Evolutionary conservation across 1,140 invertebrate genomes (phyloP).

Genomic region (Hylyphantes graminicola): DNA sequence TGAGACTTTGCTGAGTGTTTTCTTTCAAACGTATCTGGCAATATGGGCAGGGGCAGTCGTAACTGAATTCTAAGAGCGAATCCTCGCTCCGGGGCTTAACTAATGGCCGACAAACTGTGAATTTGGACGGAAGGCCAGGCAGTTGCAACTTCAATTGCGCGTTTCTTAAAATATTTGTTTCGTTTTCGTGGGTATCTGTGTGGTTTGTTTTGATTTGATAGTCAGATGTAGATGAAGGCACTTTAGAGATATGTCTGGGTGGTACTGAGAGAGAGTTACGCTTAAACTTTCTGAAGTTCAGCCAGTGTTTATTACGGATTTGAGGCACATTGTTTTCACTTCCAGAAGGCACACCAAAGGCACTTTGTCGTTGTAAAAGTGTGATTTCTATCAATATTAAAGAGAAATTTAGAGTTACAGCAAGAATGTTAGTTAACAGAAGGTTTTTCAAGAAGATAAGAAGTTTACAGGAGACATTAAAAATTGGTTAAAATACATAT

Average conservation of each 20-base stretch:
- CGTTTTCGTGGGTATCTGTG: background rate
- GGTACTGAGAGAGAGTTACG: background rate
- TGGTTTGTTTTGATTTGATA: too few species aligned
- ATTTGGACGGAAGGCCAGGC: slow-evolving; percentile 41
- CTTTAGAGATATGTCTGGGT: background rate
- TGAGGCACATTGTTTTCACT: slow-evolving; percentile 26
- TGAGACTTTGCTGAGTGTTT: background rate
- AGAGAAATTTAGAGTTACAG: background rate
- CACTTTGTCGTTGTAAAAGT: slow-evolving; percentile 34
- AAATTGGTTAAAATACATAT: too few species aligned
- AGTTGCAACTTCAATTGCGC: background rate
- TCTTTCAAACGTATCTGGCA: slow-evolving; percentile 26
- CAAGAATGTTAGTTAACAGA: too few species aligned
- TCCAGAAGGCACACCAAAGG: slow-evolving; percentile 49
- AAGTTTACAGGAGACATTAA: too few species aligned
- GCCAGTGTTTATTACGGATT: background rate
- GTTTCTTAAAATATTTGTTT: background rate
- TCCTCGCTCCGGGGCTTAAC: slow-evolving; percentile 48
- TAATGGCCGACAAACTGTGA: slow-evolving; percentile 22
- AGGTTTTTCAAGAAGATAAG: too few species aligned
- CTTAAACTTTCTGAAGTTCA: background rate
- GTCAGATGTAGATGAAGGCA: background rate
- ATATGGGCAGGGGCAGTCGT: slow-evolving; percentile 48
- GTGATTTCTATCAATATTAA: slow-evolving; percentile 47
- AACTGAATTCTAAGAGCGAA: background rate